Base-by-base conservation (phyloP, 2,113 vertebrate genomes). In the Pleuronectes platessa region DNA sequence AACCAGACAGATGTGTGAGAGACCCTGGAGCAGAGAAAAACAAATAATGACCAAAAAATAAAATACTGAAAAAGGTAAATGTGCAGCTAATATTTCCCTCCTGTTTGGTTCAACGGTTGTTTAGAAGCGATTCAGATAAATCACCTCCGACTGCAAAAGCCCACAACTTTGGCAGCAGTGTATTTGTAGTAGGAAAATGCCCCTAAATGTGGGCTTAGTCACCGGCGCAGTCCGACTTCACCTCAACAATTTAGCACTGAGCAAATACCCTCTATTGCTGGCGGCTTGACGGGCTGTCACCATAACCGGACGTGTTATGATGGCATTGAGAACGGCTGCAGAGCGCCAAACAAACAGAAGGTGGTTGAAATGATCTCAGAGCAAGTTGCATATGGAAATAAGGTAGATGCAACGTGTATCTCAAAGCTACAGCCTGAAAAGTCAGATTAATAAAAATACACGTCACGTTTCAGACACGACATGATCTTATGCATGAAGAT, bases 201-300 rank as follows among this genome's bases (percentile, higher is more conserved):
- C 75, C 78, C 35, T 71, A 72, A 84, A 78, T 75, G 72, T 74
- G 49, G 85, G 61, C 65, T 84, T 71, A 74, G 86, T 84, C 76
- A 73, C 72, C 55, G 69, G 69, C 74, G 75, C 63, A 69, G 45
- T 58, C 76, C 47, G 81, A 72, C 85, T 70, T 83, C 64, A 71
- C 61, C 67, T 58, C 73, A 59, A 77, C 77, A 63, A 83, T 83
- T 84, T 74, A 83, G 80, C 81, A 80, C 51, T 76, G 61, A 69
- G 67, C 61, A 64, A 31, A 71, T 78, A 71, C 42, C n/a, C 40
- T 68, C 53, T 66, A 59, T 54, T 69, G 71, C 76, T 37, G 18
- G 67, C 82, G 74, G 87, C 45, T 27, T 90, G 84, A 84, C 86
- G 90, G 62, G 62, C 81, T 62, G 79, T 92, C 88, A 90, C 90